Conservation (phyloP, 1,140 invertebrate genomes). For the Paraescarpia echinospica region DNA sequence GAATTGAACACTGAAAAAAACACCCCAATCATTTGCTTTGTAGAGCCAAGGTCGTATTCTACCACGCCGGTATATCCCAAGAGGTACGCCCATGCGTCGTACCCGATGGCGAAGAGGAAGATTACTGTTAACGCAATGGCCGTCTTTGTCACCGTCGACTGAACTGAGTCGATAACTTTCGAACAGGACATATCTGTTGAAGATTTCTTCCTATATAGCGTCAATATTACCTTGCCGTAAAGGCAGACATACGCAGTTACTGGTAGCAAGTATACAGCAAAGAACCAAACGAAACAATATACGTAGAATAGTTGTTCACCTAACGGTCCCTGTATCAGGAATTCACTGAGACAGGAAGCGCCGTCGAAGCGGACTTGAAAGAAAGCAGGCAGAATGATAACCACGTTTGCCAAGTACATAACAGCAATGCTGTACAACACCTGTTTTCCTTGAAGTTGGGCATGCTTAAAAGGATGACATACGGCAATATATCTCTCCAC, state of each 20-base stretch:
- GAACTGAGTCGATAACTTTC: not conserved
- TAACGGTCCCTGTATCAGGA: not conserved
- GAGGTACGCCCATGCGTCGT: constrained; percentile 8
- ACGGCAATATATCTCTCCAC: constrained; percentile 21
- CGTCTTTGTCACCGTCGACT: constrained; percentile 17
- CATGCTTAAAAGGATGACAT: constrained; percentile 2
- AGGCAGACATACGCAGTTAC: not conserved
- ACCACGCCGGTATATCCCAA: constrained; percentile 14
- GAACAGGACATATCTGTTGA: not conserved
- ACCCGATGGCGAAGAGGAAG: constrained; percentile 11
- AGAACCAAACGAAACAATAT: not conserved
- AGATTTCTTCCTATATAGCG: not conserved
- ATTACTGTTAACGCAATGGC: constrained; percentile 19
- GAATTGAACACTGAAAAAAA: constrained; percentile 23
- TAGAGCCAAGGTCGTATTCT: not conserved
- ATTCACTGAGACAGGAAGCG: not conserved
- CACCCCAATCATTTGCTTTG: constrained; percentile 20
- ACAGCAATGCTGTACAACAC: too few species aligned
- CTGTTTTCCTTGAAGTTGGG: not conserved
- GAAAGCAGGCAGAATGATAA: not conserved
- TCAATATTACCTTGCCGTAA: not conserved
- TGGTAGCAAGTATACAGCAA: not conserved
- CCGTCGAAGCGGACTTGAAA: not conserved
- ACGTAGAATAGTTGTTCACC: not conserved
- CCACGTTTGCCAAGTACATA: not conserved